Conservation (phyloP, 2,797 vertebrate species). For the Zenarchopterus dispar region DNA sequence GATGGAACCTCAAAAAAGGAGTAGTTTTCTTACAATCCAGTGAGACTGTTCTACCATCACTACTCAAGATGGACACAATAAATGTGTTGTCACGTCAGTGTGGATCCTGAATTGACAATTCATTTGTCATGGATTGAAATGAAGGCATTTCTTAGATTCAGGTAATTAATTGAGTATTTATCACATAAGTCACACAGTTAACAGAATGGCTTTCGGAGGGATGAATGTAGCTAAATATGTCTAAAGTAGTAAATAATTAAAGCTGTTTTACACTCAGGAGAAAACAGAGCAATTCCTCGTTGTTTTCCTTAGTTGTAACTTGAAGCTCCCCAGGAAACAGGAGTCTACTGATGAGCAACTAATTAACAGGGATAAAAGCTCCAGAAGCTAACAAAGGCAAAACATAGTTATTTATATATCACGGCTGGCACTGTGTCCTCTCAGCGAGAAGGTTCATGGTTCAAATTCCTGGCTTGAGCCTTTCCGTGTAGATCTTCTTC, state of each 20-base stretch:
- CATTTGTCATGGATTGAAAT: too few relatives aligned
- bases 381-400: slow-evolving; percentile 12
- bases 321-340: slow-evolving; percentile 27
- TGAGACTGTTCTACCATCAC: slow-evolving; percentile 9
- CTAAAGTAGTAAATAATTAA: slow-evolving; percentile 31
- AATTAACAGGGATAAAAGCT: slow-evolving; percentile 33
- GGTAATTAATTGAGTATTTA: not conserved
- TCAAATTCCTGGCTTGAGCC: too few relatives aligned
- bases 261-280: slow-evolving; percentile 16
- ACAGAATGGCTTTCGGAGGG: not conserved
- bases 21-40: slow-evolving; percentile 42
- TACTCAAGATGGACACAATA: slow-evolving; percentile 24
- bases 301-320: slow-evolving; percentile 15
- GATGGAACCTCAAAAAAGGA: slow-evolving; percentile 50
- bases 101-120: too few relatives aligned
- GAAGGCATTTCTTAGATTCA: not conserved
- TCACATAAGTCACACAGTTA: slow-evolving; percentile 10
- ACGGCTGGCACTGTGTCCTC: too few relatives aligned
- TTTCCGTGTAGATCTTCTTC: too few relatives aligned
- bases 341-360: slow-evolving; percentile 16
- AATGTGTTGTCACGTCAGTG: not conserved
- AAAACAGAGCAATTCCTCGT: slow-evolving; percentile 33
- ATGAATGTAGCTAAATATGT: slow-evolving; percentile 14
- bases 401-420: too few relatives aligned
- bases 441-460: too few relatives aligned